Evolutionary conservation across 2,888 invertebrate species (phyloP), one percentile per base, ranked within the genome.

Genomic region (Microplitis manilae): DNA sequence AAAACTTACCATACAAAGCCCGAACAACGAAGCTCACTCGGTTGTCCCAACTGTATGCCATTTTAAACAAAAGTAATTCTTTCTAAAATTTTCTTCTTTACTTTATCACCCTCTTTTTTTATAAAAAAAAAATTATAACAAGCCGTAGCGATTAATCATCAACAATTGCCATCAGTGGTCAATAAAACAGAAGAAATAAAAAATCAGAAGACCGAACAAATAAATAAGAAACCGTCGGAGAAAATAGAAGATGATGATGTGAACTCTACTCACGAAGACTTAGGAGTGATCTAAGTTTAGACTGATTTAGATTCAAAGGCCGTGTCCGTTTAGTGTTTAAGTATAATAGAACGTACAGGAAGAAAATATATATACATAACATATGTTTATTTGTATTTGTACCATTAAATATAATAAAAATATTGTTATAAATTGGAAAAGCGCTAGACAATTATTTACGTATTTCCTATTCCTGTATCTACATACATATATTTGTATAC

Each of bases 11-110:
- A 88, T 96, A 96, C 85, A 96, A 93, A 90, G 94, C 95, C 89
- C 93, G 93, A 84, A 96, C 95, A 87, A 96, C 94, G 90, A 96
- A 96, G 87, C 93, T 94, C 82, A 96, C 95, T 88, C 96, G 93
- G 90, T 94, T 96, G 88, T 96, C 95, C 96, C 96, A 96, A 87
- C 94, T 93, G 91, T 95, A 95, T 77, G 95, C 17, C 13, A 17
- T 75, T 30, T 9, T 50, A 50, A 8, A 2, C 9, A 50, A 9
- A 50, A 30, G 30, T 30, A 30, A 30, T 9, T 50, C 0, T 61
- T 30, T 64, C 17, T 30, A 30, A 30, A 30, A 30, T 30, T 30
- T 30, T n/a, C n/a, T 30, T 30, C 30, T 30, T 30, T 17, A 17
- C 4, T 4, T 30, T 30, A 4, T 30, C 30, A 30, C 30, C 30